These are phyloP conservation scores for Oasisia sp. DNA, from an alignment of 2,888 invertebrate genomes.

Conservation along the genomic window DNA sequence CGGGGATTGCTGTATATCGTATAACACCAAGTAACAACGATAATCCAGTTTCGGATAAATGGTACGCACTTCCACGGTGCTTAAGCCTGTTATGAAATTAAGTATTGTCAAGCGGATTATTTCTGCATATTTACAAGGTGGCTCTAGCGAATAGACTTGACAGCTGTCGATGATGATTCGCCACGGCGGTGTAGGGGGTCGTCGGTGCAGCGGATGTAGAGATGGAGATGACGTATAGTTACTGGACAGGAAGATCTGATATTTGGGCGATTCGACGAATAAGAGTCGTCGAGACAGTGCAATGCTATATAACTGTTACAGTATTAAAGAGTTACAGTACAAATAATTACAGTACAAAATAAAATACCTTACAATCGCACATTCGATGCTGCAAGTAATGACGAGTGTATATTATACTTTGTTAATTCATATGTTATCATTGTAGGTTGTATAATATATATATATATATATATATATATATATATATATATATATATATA, in stretches of 20 bases:
- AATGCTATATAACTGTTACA: background rate
- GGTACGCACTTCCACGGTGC: background rate
- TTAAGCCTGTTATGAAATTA: background rate
- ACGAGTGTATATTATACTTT: no score
- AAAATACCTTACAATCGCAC: no score
- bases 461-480: no score
- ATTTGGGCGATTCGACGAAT: background rate
- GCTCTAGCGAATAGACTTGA: background rate
- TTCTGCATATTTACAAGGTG: background rate
- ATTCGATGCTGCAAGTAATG: no score
- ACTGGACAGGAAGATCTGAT: no score
- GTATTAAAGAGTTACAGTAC: background rate
- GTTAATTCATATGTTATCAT: no score
- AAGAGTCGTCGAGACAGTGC: background rate
- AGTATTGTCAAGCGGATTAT: conserved; percentile 1
- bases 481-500: no score
- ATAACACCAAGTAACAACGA: background rate
- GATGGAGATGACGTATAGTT: no score
- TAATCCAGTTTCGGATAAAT: background rate
- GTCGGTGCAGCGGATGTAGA: no score
- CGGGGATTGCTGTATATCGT: background rate
- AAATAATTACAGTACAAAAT: no score
- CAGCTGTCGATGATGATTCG: background rate
- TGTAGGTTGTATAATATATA: no score
- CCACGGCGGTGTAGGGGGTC: background rate